Conservation (phyloP, 2,888 invertebrate species). For the Gibbula magus region DNA sequence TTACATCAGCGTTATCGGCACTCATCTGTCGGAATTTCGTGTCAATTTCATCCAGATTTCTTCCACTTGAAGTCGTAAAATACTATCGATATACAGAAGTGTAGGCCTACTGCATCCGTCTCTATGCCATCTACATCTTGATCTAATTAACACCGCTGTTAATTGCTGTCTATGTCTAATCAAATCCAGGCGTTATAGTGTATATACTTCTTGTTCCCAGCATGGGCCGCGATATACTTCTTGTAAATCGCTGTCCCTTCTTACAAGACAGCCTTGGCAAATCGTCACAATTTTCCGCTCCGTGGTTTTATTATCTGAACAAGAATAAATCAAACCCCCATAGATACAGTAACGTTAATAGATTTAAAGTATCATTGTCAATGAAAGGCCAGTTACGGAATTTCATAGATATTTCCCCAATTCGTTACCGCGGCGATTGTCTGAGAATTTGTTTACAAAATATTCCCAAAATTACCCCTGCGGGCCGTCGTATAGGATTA, state of each 20-base stretch:
- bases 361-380: neutral
- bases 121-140: neutral
- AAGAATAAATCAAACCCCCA: conserved; percentile 25
- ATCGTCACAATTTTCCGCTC: conserved; percentile 26
- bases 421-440: conserved; percentile 1
- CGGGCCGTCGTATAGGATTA: neutral
- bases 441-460: conserved; percentile 9
- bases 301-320: conserved; percentile 17
- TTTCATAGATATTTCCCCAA: neutral
- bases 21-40: conserved; percentile 2
- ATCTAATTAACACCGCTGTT: conserved; percentile 1
- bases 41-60: neutral
- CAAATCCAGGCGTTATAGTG: neutral
- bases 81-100: neutral
- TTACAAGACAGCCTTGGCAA: neutral
- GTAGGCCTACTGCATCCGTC: neutral
- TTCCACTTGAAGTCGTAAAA: conserved; percentile 4
- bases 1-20: conserved; percentile 3
- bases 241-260: neutral
- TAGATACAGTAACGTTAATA: neutral
- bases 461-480: neutral
- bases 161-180: neutral
- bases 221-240: neutral
- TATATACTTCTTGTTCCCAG: neutral
- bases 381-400: neutral